Base-by-base conservation (phyloP, 2,113 vertebrate species). In the Pipa parva region DNA sequence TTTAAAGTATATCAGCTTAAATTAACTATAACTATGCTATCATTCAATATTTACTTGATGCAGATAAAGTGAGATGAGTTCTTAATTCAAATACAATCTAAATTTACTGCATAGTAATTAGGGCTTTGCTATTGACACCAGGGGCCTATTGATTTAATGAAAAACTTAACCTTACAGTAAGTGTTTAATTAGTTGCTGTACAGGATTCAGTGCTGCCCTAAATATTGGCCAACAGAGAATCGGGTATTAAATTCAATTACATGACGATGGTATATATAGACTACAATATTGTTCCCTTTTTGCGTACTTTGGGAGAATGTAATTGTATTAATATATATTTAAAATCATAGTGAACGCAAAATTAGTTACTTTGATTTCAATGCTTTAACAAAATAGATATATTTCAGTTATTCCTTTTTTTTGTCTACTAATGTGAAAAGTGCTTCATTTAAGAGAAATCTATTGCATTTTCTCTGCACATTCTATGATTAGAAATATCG, bases 41-140 rank as follows among this genome's bases (percentile, higher is more conserved):
- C 89, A 89, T 90, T 85, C 84, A 88, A 87, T 89, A 91, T 91
- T 88, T 88, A 87, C 86, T 85, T 85, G 83, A 81, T 82, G 83
- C 39, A 73, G 85, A 81, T 86, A 86, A 85, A 89, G 87, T 87
- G 83, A 87, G 89, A 89, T 87, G 84, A 85, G 80, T 87, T 80
- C 84, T 90, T 89, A 89, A 89, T 89, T 90, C 88, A 90, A 87
- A 89, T 89, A 86, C 86, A 88, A 88, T 88, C 86, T 90, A 89
- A 91, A 90, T 90, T 87, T 90, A 85, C 85, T 85, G 80, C 83
- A 84, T 88, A 87, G 89, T 88, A 91, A 91, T 91, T 90, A 91
- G 87, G 83, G 79, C 83, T 88, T 90, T 87, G 83, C 84, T 86
- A 88, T 81, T 88, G 85, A 90, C 88, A 88, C 85, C 78, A 63